These are phyloP conservation scores for Megalurothrips usitatus DNA, from an alignment of 2,888 invertebrate species.

Conservation along the genomic window DNA sequence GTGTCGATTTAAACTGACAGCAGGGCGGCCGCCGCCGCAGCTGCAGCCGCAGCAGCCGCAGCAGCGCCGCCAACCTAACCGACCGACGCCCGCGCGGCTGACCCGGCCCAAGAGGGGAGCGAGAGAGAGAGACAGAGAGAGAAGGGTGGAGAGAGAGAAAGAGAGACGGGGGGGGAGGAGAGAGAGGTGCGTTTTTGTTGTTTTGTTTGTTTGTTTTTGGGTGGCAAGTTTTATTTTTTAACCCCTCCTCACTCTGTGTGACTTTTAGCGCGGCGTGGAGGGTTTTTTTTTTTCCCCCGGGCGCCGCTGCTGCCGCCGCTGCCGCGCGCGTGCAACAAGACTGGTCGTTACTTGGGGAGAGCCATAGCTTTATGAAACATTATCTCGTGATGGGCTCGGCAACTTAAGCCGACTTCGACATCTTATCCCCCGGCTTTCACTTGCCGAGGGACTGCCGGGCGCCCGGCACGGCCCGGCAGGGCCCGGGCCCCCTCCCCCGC, in stretches of 20 bases:
- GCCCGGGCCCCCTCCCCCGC: not conserved
- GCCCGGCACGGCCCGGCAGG: not conserved
- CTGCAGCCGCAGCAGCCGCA: not conserved
- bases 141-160: not conserved
- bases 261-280: too few species aligned
- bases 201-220: too few species aligned
- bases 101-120: not conserved
- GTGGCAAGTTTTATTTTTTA: too few species aligned
- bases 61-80: not conserved
- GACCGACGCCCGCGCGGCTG: not conserved
- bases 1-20: slow-evolving; percentile 15
- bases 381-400: not conserved
- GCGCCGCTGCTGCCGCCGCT: too few species aligned
- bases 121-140: not conserved
- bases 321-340: too few species aligned
- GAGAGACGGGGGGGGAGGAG: too few species aligned
- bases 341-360: not conserved
- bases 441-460: not conserved
- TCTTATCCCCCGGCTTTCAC: not conserved
- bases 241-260: too few species aligned
- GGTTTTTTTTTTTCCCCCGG: too few species aligned
- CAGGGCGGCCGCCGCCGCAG: not conserved
- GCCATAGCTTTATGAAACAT: not conserved
- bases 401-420: slow-evolving; percentile 11
- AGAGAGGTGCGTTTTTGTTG: too few species aligned